A percentile compares a stretch with the other conserved stretches of the same genome.
These are phyloP conservation scores for Cantharis nigra DNA, from an alignment of 2,888 invertebrate species.

Conservation along the genomic window DNA sequence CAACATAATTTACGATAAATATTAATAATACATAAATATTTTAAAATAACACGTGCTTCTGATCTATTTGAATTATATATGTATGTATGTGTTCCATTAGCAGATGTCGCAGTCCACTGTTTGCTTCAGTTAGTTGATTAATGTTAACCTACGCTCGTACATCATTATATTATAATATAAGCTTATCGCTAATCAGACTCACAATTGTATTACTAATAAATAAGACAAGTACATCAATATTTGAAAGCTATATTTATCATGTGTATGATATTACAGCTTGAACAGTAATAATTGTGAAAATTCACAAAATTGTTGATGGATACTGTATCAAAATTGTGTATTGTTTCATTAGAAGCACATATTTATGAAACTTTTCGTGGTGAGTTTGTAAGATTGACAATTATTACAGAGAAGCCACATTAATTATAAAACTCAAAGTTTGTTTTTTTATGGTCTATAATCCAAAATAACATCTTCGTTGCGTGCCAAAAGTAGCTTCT, in stretches of 20 bases:
- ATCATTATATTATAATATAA: conserved; percentile 37
- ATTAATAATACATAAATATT: neutral
- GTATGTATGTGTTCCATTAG: conserved; percentile 37
- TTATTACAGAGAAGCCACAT: too few species aligned
- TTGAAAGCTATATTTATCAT: neutral
- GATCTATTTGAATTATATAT: conserved; percentile 31
- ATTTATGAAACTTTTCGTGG: too few species aligned
- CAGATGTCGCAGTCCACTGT: conserved; percentile 35
- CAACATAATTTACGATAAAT: neutral
- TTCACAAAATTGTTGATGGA: neutral
- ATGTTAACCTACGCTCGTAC: conserved; percentile 38
- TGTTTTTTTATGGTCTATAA: too few species aligned
- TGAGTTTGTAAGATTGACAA: too few species aligned
- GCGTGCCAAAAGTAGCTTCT: too few species aligned
- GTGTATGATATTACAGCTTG: neutral
- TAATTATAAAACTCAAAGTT: too few species aligned
- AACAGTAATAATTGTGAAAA: neutral
- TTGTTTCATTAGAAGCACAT: too few species aligned
- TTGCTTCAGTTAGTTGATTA: conserved; percentile 39
- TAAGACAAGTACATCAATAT: neutral
- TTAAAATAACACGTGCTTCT: conserved; percentile 17
- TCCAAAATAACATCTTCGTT: too few species aligned
- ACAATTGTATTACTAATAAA: conserved; percentile 4
- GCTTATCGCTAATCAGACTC: conserved; percentile 30
- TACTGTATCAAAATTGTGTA: too few species aligned